Percentiles rank a stretch among this genome's conserved stretches.
These are phyloP conservation scores for Strigamia crassipes DNA, from an alignment of 2,888 invertebrate genomes.

Conservation along the genomic window DNA sequence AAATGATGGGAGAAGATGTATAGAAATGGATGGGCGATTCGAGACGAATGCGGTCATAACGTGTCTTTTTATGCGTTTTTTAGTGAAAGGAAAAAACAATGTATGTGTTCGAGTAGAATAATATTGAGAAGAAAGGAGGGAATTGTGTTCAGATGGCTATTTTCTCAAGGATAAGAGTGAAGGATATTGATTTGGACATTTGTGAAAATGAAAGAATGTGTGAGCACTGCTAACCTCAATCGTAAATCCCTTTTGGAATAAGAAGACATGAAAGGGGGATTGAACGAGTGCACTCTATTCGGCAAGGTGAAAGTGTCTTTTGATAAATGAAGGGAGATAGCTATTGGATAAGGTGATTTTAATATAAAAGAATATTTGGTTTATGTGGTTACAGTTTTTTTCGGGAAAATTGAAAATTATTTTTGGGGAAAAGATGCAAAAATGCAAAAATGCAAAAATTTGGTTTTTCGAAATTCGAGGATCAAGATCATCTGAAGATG, in stretches of 20 bases:
- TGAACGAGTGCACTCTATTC: neutral
- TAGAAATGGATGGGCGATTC: neutral
- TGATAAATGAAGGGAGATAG: constrained; percentile 3
- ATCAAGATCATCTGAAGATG: too few relatives aligned
- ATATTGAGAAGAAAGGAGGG: constrained; percentile 12
- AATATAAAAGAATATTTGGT: too few relatives aligned
- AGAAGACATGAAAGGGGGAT: neutral
- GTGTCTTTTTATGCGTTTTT: neutral
- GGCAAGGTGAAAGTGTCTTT: neutral
- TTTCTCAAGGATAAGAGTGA: constrained; percentile 35
- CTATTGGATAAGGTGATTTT: neutral
- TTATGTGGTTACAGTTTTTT: too few relatives aligned
- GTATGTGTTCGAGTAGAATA: neutral
- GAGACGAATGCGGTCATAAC: constrained; percentile 18
- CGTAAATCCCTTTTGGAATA: constrained; percentile 20
- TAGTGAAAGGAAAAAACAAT: constrained; percentile 21
- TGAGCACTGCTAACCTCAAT: constrained; percentile 37
- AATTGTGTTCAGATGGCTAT: constrained; percentile 24
- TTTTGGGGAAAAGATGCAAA: too few relatives aligned
- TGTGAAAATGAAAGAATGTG: constrained; percentile 40
- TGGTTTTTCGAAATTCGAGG: too few relatives aligned
- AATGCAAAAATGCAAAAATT: too few relatives aligned
- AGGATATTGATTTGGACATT: constrained; percentile 27
- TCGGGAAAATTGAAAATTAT: too few relatives aligned
- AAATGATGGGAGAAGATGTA: neutral